Evolutionary conservation across 2,888 invertebrate genomes (phyloP), one percentile per base, ranked within the genome.

Genomic region (Iselma pallidipennis): DNA sequence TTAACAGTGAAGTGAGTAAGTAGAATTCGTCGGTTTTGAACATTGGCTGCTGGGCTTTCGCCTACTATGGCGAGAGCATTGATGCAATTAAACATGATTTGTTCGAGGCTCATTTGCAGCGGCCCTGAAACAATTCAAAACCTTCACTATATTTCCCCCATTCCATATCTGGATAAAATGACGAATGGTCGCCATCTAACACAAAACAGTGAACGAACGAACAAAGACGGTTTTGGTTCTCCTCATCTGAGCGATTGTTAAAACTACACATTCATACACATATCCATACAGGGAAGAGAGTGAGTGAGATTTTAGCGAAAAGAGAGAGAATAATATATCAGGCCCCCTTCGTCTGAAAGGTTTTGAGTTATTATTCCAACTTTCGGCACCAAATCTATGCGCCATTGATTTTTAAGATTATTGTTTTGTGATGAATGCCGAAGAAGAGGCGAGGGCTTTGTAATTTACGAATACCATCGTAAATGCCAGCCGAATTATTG

Each of bases 41-140:
- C 61, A 61, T 61, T 57, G 61, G 57, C 61, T 52, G 55, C n/a
- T n/a, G n/a, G n/a, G n/a, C n/a, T n/a, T n/a, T n/a, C n/a, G n/a
- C n/a, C 56, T 53, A 48, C 49, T 59, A 49, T 37, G 64, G 65
- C 63, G 73, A 66, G 75, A 74, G 78, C 79, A 80, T 80, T 81
- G 82, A 82, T 80, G 81, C 81, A 82, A 82, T 82, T 82, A 82
- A 82, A 81, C 80, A 81, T 81, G 81, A 82, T 82, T 82, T 82
- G 82, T 82, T 80, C 81, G 67, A 63, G 69, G 66, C 63, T 56
- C 63, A 63, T 66, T 66, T 66, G 63, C 66, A 60, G 55, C 60
- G 63, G 56, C 55, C 28, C 63, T 66, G 63, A 62, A 65, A 78
- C 63, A 63, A 77, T 80, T 79, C 77, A 76, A 77, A 76, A 69